A percentile compares a stretch with the other conserved stretches of the same genome.
These are phyloP conservation scores for Atrina japonica DNA, from an alignment of 2,888 invertebrate species.

Conservation along the genomic window DNA sequence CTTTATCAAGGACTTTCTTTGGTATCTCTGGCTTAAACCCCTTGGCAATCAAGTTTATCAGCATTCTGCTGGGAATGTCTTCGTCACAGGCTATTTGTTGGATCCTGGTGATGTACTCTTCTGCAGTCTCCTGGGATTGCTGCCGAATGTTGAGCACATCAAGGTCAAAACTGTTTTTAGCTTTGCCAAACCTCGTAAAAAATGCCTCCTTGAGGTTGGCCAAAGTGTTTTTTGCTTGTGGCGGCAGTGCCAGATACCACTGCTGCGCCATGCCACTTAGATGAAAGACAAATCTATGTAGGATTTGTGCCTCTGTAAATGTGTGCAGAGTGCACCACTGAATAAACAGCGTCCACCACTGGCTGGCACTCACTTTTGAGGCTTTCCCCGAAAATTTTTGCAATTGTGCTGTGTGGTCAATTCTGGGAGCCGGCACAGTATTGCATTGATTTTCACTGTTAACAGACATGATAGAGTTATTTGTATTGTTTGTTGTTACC, in stretches of 20 bases:
- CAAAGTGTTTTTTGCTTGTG: not conserved
- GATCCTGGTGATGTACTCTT: slow-evolving; percentile 1
- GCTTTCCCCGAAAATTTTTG: too few relatives aligned
- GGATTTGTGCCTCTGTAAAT: too few relatives aligned
- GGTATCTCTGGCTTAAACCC: not conserved
- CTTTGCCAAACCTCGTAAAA: not conserved
- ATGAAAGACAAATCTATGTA: slow-evolving; percentile 14
- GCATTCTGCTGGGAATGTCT: not conserved
- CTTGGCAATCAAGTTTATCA: slow-evolving; percentile 2
- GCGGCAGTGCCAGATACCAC: not conserved
- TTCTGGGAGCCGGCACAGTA: too few relatives aligned
- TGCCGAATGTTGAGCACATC: not conserved
- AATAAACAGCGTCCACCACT: too few relatives aligned
- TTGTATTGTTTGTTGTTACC: too few relatives aligned
- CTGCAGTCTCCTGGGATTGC: not conserved
- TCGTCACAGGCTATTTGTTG: not conserved
- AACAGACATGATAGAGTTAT: too few relatives aligned
- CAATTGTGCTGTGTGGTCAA: too few relatives aligned
- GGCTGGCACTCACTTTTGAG: too few relatives aligned
- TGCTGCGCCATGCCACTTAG: not conserved
- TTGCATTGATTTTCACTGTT: too few relatives aligned
- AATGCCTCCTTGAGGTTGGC: not conserved
- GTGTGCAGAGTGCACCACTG: too few relatives aligned
- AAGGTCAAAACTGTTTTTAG: not conserved
- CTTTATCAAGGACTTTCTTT: not conserved